Evolutionary conservation across 2,797 vertebrate genomes (phyloP).

Genomic region (Anguilla anguilla): DNA sequence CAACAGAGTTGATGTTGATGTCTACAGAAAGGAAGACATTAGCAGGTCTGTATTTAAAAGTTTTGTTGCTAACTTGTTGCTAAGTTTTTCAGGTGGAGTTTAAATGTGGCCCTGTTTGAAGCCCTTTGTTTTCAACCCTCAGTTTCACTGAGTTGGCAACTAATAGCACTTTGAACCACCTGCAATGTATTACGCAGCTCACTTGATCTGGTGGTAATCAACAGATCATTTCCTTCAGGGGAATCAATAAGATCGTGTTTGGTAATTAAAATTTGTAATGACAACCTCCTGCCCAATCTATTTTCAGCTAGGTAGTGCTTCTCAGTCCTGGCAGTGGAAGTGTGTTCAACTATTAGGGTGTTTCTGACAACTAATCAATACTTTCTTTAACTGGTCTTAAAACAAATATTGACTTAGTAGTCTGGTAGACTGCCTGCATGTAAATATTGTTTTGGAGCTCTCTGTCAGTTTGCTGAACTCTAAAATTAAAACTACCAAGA

Average conservation of each 20-base stretch:
- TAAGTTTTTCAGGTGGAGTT: not conserved
- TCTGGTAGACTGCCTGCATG: conserved; percentile 59
- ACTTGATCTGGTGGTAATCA: conserved; percentile 26
- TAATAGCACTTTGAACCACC: conserved; percentile 24
- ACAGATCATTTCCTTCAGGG: conserved; percentile 34
- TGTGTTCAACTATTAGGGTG: conserved; percentile 46
- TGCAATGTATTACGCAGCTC: conserved; percentile 3
- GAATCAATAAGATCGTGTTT: conserved; percentile 30
- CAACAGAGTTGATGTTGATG: not conserved
- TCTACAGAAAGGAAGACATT: not conserved
- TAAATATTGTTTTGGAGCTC: not conserved
- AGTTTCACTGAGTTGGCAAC: not conserved
- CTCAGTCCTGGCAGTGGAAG: conserved; percentile 33
- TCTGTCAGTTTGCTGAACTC: not conserved
- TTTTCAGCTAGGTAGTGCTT: conserved; percentile 33
- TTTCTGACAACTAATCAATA: conserved; percentile 60
- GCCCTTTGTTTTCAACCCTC: not conserved
- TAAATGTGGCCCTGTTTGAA: not conserved
- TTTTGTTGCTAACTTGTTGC: not conserved
- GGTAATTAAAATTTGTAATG: conserved; percentile 45
- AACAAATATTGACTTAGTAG: conserved; percentile 56
- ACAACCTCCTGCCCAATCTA: conserved; percentile 28
- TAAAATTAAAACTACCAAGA: not conserved
- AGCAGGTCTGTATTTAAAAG: not conserved
- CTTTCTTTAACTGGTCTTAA: conserved; percentile 50